Percentiles rank a stretch among this genome's conserved stretches.
Conservation (phyloP, 2,113 vertebrate species). For the Tenrec ecaudatus region DNA sequence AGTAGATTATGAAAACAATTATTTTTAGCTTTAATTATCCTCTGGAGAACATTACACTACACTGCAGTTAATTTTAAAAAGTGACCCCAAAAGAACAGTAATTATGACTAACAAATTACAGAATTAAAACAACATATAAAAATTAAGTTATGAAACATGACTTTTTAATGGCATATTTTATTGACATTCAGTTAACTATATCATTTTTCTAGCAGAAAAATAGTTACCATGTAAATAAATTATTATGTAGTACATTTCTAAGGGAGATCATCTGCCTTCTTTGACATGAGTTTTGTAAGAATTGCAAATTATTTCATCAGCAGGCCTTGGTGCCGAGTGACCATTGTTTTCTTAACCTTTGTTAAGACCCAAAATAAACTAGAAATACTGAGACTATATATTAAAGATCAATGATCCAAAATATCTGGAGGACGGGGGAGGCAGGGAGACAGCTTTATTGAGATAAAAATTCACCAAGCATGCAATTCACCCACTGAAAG, state of each 20-base stretch:
- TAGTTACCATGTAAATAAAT: slow-evolving; percentile 63
- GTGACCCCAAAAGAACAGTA: slow-evolving; percentile 50
- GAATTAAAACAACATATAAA: slow-evolving; percentile 17
- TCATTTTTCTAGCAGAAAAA: slow-evolving; percentile 65
- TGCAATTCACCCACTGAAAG: background rate
- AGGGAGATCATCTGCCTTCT: slow-evolving; percentile 60
- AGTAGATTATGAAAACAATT: slow-evolving; percentile 1
- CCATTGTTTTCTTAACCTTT: slow-evolving; percentile 65
- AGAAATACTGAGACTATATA: slow-evolving; percentile 37
- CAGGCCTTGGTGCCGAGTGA: slow-evolving; percentile 22
- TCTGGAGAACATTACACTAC: slow-evolving; percentile 9
- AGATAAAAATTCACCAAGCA: slow-evolving; percentile 6
- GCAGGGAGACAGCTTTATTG: background rate
- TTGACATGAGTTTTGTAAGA: slow-evolving; percentile 76
- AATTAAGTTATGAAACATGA: slow-evolving; percentile 46
- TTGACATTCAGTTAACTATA: slow-evolving; percentile 66
- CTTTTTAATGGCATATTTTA: slow-evolving; percentile 53
- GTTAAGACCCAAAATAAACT: slow-evolving; percentile 58
- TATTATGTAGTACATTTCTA: slow-evolving; percentile 46
- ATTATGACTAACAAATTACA: slow-evolving; percentile 31
- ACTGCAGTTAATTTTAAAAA: slow-evolving; percentile 38
- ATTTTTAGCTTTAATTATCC: slow-evolving; percentile 49
- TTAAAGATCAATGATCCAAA: too few species aligned
- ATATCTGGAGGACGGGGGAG: too few species aligned
- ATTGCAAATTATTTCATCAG: slow-evolving; percentile 77